These are phyloP conservation scores for Sebastes schlegelii DNA, from an alignment of 2,113 vertebrate genomes.

Conservation along the genomic window DNA sequence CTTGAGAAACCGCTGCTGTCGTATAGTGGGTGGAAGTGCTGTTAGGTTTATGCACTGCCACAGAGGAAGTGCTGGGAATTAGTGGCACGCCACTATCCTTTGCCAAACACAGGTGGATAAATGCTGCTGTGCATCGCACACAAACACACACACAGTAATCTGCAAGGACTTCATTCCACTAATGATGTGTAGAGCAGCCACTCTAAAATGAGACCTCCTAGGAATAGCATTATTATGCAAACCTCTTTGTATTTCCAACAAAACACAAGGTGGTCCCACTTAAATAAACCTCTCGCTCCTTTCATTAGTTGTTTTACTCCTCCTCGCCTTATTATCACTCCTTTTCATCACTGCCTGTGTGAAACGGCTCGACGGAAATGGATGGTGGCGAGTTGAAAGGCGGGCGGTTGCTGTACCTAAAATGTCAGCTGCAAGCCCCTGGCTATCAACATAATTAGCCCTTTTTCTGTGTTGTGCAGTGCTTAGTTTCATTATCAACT, in stretches of 20 bases:
- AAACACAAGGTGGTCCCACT: slow-evolving; percentile 67
- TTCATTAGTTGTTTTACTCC: slow-evolving; percentile 51
- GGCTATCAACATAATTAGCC: slow-evolving; percentile 60
- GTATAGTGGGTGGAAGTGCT: slow-evolving; percentile 12
- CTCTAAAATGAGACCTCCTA: slow-evolving; percentile 55
- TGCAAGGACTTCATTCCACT: slow-evolving; percentile 63
- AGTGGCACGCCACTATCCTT: slow-evolving; percentile 25
- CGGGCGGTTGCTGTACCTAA: slow-evolving; percentile 18
- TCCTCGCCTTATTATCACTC: slow-evolving; percentile 56
- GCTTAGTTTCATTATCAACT: slow-evolving; percentile 44
- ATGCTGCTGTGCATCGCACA: slow-evolving; percentile 42
- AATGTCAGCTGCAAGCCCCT: slow-evolving; percentile 56
- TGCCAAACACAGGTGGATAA: slow-evolving; percentile 57
- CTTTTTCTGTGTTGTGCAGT: slow-evolving; percentile 29
- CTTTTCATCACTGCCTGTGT: slow-evolving; percentile 55
- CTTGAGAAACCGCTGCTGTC: slow-evolving; percentile 21
- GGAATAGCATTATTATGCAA: slow-evolving; percentile 64
- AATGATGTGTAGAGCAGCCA: slow-evolving; percentile 63
- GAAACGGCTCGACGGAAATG: slow-evolving; percentile 18
- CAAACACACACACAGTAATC: slow-evolving; percentile 52
- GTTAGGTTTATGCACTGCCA: slow-evolving; percentile 41
- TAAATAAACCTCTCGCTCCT: slow-evolving; percentile 50
- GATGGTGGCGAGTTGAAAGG: slow-evolving; percentile 2
- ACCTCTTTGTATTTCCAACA: slow-evolving; percentile 69
- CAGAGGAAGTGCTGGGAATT: slow-evolving; percentile 48